phyloP scores from a whole-genome alignment of 2,888 invertebrate species.

The Pterostichus madidus region DNA sequence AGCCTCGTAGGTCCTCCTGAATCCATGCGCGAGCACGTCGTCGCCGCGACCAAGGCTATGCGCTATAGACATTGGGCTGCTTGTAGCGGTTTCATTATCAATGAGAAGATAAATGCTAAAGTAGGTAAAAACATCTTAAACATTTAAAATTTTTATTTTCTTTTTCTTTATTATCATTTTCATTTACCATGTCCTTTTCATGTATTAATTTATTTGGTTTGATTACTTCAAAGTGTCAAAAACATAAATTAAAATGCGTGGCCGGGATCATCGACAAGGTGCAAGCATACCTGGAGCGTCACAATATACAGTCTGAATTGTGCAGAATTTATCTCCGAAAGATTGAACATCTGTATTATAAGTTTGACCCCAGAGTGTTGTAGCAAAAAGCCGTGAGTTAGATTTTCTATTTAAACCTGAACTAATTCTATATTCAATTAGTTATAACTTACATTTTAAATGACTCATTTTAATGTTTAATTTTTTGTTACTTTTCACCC shows the following conservation, averaged over 20 bases:
- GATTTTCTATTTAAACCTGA: too few relatives aligned
- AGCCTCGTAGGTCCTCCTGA: conserved; percentile 98
- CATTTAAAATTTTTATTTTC: too few relatives aligned
- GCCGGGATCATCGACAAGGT: conserved; percentile 94
- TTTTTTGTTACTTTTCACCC: too few relatives aligned
- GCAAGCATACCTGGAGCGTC: conserved; percentile 86
- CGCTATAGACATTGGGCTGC: conserved; percentile 98
- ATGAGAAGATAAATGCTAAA: conserved; percentile 99
- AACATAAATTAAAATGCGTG: conserved; percentile 78
- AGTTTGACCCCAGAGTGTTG: conserved; percentile 92
- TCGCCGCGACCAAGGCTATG: conserved; percentile 99
- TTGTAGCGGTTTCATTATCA: conserved; percentile 94
- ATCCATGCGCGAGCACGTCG: conserved; percentile 99
- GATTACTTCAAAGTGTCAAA: too few relatives aligned
- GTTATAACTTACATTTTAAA: too few relatives aligned
- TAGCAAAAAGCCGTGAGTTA: conserved; percentile 83
- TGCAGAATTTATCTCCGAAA: conserved; percentile 97
- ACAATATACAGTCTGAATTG: conserved; percentile 89
- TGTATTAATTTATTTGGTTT: too few relatives aligned
- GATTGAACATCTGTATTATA: conserved; percentile 99
- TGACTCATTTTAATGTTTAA: too few relatives aligned
- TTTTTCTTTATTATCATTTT: too few relatives aligned
- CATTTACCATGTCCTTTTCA: too few relatives aligned
- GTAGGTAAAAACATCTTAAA: conserved; percentile 74
- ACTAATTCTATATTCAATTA: too few relatives aligned